Evolutionary conservation across 2,888 invertebrate genomes (phyloP).

Genomic region (Drosophila recens): DNA sequence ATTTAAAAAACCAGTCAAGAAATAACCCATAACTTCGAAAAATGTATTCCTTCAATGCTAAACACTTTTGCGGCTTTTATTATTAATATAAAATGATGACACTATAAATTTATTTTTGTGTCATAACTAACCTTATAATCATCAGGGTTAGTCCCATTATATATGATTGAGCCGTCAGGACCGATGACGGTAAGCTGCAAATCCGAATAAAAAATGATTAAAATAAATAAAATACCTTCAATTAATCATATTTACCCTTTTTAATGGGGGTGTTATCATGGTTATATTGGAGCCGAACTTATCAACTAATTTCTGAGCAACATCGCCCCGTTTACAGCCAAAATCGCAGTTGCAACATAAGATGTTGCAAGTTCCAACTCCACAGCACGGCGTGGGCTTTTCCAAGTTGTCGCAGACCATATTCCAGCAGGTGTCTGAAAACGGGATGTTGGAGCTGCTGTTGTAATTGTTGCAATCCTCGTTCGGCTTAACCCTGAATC

Average conservation of each 20-base stretch:
- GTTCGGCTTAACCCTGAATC: too few species aligned
- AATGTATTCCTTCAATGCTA: too few species aligned
- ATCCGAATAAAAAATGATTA: background rate
- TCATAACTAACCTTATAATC: too few species aligned
- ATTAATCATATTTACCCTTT: background rate
- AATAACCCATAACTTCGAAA: too few species aligned
- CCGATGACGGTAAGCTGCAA: background rate
- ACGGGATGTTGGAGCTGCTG: background rate
- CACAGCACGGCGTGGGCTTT: background rate
- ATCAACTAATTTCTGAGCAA: background rate
- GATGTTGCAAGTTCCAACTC: background rate
- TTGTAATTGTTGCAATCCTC: background rate
- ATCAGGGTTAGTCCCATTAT: too few species aligned
- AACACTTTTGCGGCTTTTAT: too few species aligned
- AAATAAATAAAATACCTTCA: background rate
- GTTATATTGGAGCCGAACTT: background rate
- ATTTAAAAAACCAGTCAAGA: too few species aligned
- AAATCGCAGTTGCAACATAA: conserved; percentile 10
- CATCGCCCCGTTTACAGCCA: background rate
- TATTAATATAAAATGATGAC: background rate
- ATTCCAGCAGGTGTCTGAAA: background rate
- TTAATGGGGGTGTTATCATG: too few species aligned
- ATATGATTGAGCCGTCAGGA: too few species aligned
- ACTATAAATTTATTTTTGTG: background rate
- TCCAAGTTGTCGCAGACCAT: background rate